Conservation (phyloP, 2,113 vertebrate species). For the Barbus barbus region DNA sequence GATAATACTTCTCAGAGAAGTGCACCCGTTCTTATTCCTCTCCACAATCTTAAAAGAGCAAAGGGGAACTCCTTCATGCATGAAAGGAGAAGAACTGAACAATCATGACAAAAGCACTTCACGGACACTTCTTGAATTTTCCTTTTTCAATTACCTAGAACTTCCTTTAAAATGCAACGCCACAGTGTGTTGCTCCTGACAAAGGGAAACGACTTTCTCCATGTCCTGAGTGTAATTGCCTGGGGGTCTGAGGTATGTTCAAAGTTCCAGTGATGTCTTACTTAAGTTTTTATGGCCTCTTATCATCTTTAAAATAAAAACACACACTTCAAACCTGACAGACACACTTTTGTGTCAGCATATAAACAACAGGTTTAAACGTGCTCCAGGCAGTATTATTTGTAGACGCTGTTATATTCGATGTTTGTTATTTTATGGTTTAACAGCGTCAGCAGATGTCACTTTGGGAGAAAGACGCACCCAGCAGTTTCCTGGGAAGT, state of each 20-base stretch:
- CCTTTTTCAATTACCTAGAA: slow-evolving; percentile 40
- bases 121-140: slow-evolving; percentile 48
- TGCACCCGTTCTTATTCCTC: slow-evolving; percentile 54
- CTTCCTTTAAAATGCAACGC: slow-evolving; percentile 48
- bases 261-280: slow-evolving; percentile 19
- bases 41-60: slow-evolving; percentile 49
- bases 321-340: slow-evolving; percentile 11
- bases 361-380: slow-evolving; percentile 33
- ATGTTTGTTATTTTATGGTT: slow-evolving; percentile 42
- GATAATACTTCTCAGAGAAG: slow-evolving; percentile 54
- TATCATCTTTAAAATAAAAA: slow-evolving; percentile 26
- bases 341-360: slow-evolving; percentile 34
- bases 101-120: slow-evolving; percentile 52
- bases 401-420: slow-evolving; percentile 41
- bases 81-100: slow-evolving; percentile 52
- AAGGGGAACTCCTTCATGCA: slow-evolving; percentile 60
- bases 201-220: slow-evolving; percentile 35
- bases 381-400: slow-evolving; percentile 32
- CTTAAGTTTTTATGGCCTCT: slow-evolving; percentile 11
- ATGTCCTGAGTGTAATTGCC: not conserved
- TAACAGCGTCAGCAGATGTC: slow-evolving; percentile 40
- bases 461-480: slow-evolving; percentile 42
- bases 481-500: slow-evolving; percentile 35
- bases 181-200: slow-evolving; percentile 25
- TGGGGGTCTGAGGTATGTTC: slow-evolving; percentile 4